Conservation (phyloP, 2,797 vertebrate species). For the Hirundo rustica region DNA sequence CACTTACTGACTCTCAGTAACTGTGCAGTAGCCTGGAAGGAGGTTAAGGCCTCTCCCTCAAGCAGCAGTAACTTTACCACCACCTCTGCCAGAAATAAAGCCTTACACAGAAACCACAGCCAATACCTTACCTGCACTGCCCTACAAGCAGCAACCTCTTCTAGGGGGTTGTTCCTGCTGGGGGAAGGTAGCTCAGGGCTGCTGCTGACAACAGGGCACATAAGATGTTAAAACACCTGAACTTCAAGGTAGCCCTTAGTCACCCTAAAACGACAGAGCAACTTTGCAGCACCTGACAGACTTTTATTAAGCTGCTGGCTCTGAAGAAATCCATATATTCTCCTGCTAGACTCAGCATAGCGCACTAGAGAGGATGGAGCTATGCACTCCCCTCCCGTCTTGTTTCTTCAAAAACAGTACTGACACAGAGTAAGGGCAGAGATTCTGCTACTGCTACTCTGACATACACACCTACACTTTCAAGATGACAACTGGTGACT, state of each 20-base stretch:
- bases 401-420: background rate
- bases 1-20: background rate
- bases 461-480: background rate
- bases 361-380: background rate
- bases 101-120: background rate
- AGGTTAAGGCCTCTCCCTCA: background rate
- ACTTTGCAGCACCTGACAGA: background rate
- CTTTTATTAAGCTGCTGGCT: background rate
- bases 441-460: background rate
- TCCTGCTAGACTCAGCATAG: background rate
- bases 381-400: background rate
- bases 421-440: background rate
- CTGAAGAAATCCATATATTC: background rate
- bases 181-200: background rate
- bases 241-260: background rate
- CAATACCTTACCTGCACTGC: background rate
- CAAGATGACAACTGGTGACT: background rate
- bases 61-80: background rate
- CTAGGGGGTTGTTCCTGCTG: background rate
- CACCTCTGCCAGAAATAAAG: background rate
- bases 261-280: accelerated
- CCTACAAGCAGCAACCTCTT: background rate
- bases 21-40: background rate
- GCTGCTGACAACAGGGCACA: background rate
- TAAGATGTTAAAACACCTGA: background rate